Conservation (phyloP, 2,888 invertebrate species). For the Lamellibrachia columna region DNA sequence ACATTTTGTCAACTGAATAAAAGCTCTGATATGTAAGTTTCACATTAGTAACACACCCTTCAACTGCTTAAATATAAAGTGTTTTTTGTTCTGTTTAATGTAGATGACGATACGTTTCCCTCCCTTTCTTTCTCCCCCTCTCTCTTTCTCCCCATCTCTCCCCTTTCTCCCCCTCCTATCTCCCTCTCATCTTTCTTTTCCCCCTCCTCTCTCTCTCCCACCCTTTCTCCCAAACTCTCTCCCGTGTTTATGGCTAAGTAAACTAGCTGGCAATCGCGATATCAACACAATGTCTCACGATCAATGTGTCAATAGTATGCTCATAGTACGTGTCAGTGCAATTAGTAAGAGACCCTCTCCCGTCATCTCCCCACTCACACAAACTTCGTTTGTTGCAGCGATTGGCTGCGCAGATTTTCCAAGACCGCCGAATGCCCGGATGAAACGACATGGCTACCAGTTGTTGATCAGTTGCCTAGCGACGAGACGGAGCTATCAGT, state of each 20-base stretch:
- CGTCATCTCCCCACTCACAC: neutral
- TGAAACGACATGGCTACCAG: neutral
- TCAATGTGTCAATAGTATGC: too few relatives aligned
- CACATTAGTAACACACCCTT: too few relatives aligned
- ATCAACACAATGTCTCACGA: too few relatives aligned
- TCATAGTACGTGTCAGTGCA: too few relatives aligned
- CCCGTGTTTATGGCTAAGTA: neutral
- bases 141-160: neutral
- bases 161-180: neutral
- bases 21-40: too few relatives aligned
- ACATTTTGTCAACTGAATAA: too few relatives aligned
- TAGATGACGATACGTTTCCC: neutral
- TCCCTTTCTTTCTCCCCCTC: neutral
- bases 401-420: neutral
- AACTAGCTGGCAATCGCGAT: too few relatives aligned
- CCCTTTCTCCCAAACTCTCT: neutral
- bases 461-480: neutral
- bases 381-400: neutral
- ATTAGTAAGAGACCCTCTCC: too few relatives aligned
- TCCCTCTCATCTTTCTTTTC: neutral
- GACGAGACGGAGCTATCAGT: slow-evolving; percentile 1
- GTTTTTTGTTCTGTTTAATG: too few relatives aligned
- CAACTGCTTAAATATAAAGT: too few relatives aligned
- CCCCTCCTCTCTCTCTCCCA: neutral
- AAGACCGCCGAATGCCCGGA: neutral